Percentiles rank a stretch among this genome's conserved stretches.
phyloP scores from a whole-genome alignment of 1,140 invertebrate species.

The Heliconius hermathena region DNA sequence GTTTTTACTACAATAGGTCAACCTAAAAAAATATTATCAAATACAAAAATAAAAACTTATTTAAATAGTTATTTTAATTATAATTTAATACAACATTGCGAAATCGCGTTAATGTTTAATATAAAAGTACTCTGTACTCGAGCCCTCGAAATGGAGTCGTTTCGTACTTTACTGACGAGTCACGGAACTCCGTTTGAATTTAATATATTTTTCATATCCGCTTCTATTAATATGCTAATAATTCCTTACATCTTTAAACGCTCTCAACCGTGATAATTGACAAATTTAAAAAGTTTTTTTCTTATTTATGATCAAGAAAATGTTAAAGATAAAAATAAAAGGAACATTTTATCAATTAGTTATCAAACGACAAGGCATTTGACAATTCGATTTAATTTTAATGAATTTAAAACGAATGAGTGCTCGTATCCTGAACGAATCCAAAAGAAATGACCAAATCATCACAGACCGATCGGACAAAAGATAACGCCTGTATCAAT shows the following conservation, averaged over 20 bases:
- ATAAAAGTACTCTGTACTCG: constrained; percentile 52
- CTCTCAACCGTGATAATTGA: constrained; percentile 16
- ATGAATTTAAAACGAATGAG: constrained; percentile 59
- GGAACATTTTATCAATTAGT: constrained; percentile 39
- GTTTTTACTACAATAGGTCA: too few species aligned
- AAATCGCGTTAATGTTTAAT: background rate
- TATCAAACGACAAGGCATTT: constrained; percentile 37
- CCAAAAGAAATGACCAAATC: constrained; percentile 67
- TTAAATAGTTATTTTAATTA: too few species aligned
- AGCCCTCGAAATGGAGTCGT: constrained; percentile 76
- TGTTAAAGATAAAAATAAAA: constrained; percentile 6
- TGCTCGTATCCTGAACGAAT: constrained; percentile 56
- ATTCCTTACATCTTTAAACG: constrained; percentile 57
- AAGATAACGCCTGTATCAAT: constrained; percentile 77
- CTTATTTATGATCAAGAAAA: background rate
- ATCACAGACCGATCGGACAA: constrained; percentile 70
- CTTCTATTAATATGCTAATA: constrained; percentile 77
- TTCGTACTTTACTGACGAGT: constrained; percentile 79
- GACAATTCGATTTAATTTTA: constrained; percentile 40
- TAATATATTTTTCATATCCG: constrained; percentile 81
- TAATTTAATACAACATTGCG: background rate
- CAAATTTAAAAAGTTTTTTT: constrained; percentile 13
- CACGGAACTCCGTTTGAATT: constrained; percentile 77
- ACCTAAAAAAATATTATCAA: too few species aligned
- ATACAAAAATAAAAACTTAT: too few species aligned